These are phyloP conservation scores for Eleutherodactylus coqui DNA, from an alignment of 2,797 vertebrate species.

Conservation along the genomic window DNA sequence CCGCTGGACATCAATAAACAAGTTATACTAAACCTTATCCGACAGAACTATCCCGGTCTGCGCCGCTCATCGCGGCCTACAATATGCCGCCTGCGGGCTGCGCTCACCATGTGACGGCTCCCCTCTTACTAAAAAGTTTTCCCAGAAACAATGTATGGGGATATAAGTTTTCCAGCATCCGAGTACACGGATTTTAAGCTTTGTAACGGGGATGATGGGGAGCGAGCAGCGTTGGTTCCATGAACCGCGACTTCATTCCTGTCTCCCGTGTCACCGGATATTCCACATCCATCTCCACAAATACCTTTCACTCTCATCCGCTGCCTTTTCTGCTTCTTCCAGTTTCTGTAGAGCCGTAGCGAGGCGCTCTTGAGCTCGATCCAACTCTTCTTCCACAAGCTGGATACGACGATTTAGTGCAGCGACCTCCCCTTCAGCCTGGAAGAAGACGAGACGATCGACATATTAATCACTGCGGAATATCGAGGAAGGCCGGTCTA, in stretches of 20 bases:
- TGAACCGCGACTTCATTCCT: neutral
- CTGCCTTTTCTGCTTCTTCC: slow-evolving; percentile 97
- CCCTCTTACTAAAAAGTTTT: too few species aligned
- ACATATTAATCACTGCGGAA: neutral
- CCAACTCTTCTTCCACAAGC: slow-evolving; percentile 97
- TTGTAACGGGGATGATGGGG: neutral
- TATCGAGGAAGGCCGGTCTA: too few species aligned
- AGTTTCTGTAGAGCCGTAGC: slow-evolving; percentile 94
- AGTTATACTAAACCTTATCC: too few species aligned
- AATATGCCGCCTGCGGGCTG: too few species aligned
- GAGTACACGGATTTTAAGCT: neutral
- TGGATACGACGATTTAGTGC: slow-evolving; percentile 96
- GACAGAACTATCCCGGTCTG: too few species aligned
- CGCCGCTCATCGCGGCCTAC: too few species aligned
- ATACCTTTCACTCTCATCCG: slow-evolving; percentile 97
- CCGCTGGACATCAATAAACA: too few species aligned
- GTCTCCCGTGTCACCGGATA: neutral
- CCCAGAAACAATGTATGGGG: too few species aligned
- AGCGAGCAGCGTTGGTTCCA: neutral
- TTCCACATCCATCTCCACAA: neutral
- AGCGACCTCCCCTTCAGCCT: slow-evolving; percentile 97
- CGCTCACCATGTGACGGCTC: too few species aligned
- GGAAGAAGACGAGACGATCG: neutral
- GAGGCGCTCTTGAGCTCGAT: slow-evolving; percentile 94
- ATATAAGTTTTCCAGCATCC: neutral